These are phyloP conservation scores for Nymphicus hollandicus DNA, from an alignment of 2,113 vertebrate genomes.

Conservation along the genomic window DNA sequence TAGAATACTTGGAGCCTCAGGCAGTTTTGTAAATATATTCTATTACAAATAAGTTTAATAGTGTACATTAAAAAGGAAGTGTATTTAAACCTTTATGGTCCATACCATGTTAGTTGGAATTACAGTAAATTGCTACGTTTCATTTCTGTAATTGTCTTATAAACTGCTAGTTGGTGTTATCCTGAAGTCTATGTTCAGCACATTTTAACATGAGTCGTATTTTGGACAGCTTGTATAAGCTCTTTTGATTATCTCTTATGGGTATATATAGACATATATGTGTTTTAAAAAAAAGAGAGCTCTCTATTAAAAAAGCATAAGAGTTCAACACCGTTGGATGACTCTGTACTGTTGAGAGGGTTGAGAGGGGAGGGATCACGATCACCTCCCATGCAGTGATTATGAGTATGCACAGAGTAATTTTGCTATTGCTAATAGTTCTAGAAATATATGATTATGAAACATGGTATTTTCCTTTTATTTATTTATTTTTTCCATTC, in stretches of 20 bases:
- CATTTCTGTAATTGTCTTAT: conserved; percentile 48
- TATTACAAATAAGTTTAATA: conserved; percentile 33
- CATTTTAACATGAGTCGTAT: not conserved
- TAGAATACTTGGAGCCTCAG: not conserved
- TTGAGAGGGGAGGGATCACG: conserved; percentile 6
- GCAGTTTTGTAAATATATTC: conserved; percentile 20
- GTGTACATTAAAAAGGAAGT: not conserved
- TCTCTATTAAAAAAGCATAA: not conserved
- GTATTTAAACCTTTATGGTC: conserved; percentile 60
- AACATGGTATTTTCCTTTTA: conserved; percentile 48
- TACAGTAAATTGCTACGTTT: conserved; percentile 43
- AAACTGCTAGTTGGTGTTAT: conserved; percentile 22
- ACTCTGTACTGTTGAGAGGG: not conserved
- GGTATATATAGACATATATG: not conserved
- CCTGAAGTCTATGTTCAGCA: conserved; percentile 35
- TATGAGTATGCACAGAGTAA: not conserved
- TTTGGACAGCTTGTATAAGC: conserved; percentile 23
- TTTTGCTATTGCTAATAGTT: conserved; percentile 32
- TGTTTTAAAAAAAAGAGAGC: not conserved
- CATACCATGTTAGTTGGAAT: conserved; percentile 6
- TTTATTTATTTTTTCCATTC: conserved; percentile 67
- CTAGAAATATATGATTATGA: conserved; percentile 50
- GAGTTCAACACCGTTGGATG: conserved; percentile 27
- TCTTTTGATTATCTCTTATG: not conserved
- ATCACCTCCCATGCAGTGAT: conserved; percentile 28